These are phyloP conservation scores for Periophthalmus modestus DNA, from an alignment of 2,113 vertebrate species.

Conservation along the genomic window DNA sequence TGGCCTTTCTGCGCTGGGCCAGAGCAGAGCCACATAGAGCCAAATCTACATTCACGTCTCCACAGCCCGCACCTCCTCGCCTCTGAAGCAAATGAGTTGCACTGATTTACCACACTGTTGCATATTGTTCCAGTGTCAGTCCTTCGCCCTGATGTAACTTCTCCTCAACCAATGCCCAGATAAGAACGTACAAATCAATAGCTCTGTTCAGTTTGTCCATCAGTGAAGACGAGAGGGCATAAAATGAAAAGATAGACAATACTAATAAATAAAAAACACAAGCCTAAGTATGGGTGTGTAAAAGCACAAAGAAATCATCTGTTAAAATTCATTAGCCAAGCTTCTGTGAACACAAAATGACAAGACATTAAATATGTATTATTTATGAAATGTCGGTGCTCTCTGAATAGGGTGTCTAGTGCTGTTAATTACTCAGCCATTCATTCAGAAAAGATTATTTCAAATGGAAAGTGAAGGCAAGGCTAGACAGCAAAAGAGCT, in stretches of 20 bases:
- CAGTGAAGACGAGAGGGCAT: conserved; percentile 45
- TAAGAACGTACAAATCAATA: conserved; percentile 43
- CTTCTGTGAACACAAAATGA: conserved; percentile 82
- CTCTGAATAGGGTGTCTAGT: conserved; percentile 75
- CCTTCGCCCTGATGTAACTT: conserved; percentile 18
- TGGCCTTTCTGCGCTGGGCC: conserved; percentile 51
- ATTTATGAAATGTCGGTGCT: conserved; percentile 82
- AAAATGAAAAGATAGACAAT: conserved; percentile 36
- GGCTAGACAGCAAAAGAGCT: conserved; percentile 73
- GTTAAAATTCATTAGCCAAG: conserved; percentile 84
- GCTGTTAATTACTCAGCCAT: conserved; percentile 84
- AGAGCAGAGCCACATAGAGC: conserved; percentile 45
- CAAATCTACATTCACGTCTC: conserved; percentile 58
- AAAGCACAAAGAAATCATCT: conserved; percentile 80
- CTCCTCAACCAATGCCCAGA: conserved; percentile 13
- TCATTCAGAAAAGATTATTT: conserved; percentile 81
- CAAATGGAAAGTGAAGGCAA: conserved; percentile 79
- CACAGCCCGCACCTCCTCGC: conserved; percentile 16
- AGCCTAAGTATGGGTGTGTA: conserved; percentile 59
- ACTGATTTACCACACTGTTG: conserved; percentile 32
- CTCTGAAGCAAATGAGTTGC: conserved; percentile 33
- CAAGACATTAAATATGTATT: conserved; percentile 84
- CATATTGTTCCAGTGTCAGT: conserved; percentile 33
- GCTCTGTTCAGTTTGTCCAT: conserved; percentile 44
- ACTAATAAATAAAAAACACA: conserved; percentile 42